Evolutionary conservation across 2,113 vertebrate genomes (phyloP), one percentile per base, ranked within the genome.

Genomic region (Gopherus flavomarginatus): DNA sequence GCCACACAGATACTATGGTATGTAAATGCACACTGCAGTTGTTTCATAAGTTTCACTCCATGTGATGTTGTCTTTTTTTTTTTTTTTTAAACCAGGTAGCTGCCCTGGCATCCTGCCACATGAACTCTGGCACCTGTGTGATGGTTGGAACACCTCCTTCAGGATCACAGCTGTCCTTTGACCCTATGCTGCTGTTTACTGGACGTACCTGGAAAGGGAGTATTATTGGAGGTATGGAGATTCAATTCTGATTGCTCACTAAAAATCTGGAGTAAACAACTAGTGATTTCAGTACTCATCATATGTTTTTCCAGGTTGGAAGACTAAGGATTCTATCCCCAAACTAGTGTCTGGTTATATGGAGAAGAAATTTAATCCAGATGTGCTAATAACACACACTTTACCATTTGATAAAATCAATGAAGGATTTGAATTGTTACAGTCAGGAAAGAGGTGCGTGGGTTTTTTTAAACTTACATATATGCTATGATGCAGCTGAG

Each of bases 361-460:
- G 98, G 98, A 92, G 78, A 99, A 98, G 93, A 99, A 99, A 95
- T 97, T 99, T 94, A 99, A 99, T 96, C 96, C 97, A 94, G 99
- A 99, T n/a, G 95, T 98, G 96, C 98, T 99, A 97, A 98, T 99
- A 85, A 99, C 98, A 0, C 98, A 99, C 98, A 98, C 97, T 0
- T 93, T 99, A 97, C 98, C 98, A 0, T 98, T 99, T 3, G 96
- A 97, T 7, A 69, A 99, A 97, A 98, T 99, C 92, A 99, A 98
- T 4, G 97, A 99, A 93, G 99, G 98, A 56, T 98, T 99, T 93
- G 98, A 99, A 83, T 98, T 99, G 92, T 98, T 99, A 98, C 98
- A 97, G 5, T 83, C 84, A 12, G 95, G 97, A 80, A 96, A 98
- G 86, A 96, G 97, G 96, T 95, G 89, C 97, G 95, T 11, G 49